These are phyloP conservation scores for Lanius ludovicianus DNA, from an alignment of 2,113 vertebrate genomes.

Conservation along the genomic window DNA sequence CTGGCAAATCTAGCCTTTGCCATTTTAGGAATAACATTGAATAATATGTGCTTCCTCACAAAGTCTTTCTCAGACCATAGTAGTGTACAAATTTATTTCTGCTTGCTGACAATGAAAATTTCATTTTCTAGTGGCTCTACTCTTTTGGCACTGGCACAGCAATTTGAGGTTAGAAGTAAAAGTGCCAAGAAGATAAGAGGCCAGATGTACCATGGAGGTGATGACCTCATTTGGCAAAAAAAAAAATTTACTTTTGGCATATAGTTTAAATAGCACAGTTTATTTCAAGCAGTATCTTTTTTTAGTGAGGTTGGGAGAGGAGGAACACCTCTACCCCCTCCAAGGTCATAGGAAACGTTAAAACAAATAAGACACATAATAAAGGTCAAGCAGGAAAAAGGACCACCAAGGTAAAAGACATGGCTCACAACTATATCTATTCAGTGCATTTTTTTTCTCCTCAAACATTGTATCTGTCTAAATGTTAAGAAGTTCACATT, in stretches of 20 bases:
- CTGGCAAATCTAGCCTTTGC: not conserved
- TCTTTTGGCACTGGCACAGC: not conserved
- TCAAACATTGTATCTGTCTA: not conserved
- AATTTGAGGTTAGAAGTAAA: slow-evolving; percentile 30
- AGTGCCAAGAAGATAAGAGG: slow-evolving; percentile 44
- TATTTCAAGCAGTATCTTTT: slow-evolving; percentile 1
- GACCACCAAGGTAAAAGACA: not conserved
- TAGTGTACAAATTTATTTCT: not conserved
- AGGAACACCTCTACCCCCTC: not conserved
- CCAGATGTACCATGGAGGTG: slow-evolving; percentile 27
- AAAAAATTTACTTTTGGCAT: not conserved
- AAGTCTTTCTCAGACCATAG: not conserved
- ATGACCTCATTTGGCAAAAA: slow-evolving; percentile 19
- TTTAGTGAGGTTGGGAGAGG: not conserved
- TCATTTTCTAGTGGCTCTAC: slow-evolving; percentile 15
- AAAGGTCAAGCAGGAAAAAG: not conserved
- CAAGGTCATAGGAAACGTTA: not conserved
- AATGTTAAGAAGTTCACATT: slow-evolving; percentile 2
- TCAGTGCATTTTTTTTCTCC: not conserved
- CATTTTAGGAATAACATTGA: not conserved
- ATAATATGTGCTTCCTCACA: not conserved
- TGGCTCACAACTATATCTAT: not conserved
- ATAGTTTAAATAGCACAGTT: not conserved
- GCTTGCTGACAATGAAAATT: not conserved
- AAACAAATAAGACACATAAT: not conserved